Evolutionary conservation across 2,888 invertebrate species (phyloP).

Genomic region (Synanthedon tipuliformis): DNA sequence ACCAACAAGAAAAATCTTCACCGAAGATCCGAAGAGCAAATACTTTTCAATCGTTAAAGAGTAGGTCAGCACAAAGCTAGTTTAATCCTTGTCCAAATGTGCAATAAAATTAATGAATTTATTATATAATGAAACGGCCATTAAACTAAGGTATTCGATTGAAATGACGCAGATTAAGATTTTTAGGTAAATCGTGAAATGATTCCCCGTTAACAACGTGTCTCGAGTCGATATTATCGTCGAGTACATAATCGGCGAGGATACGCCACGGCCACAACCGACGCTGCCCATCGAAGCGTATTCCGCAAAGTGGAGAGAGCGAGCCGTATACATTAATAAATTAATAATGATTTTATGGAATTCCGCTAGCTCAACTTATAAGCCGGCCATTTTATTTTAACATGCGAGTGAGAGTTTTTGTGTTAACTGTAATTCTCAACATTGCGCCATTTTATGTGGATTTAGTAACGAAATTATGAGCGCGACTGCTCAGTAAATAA

Average conservation of each 20-base stretch:
- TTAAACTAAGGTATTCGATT: no score
- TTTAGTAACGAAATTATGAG: neutral
- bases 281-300: slow-evolving; percentile 41
- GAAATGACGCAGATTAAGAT: no score
- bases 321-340: slow-evolving; percentile 64
- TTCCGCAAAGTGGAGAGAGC: slow-evolving; percentile 58
- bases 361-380: slow-evolving; percentile 42
- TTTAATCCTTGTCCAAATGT: no score
- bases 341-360: slow-evolving; percentile 67
- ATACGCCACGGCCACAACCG: slow-evolving; percentile 19
- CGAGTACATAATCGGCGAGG: slow-evolving; percentile 11
- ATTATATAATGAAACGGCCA: no score
- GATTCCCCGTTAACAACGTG: slow-evolving; percentile 4
- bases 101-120: no score
- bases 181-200: slow-evolving; percentile 2
- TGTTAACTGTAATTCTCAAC: neutral
- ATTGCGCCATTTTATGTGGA: neutral
- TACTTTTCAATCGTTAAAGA: no score
- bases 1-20: no score
- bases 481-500: no score
- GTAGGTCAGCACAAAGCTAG: no score
- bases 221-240: slow-evolving; percentile 6
- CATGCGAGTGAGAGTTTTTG: slow-evolving; percentile 24
- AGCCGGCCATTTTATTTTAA: slow-evolving; percentile 20
- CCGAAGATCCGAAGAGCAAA: no score